These are phyloP conservation scores for Sturnira hondurensis DNA, from an alignment of 2,113 vertebrate species.

Conservation along the genomic window DNA sequence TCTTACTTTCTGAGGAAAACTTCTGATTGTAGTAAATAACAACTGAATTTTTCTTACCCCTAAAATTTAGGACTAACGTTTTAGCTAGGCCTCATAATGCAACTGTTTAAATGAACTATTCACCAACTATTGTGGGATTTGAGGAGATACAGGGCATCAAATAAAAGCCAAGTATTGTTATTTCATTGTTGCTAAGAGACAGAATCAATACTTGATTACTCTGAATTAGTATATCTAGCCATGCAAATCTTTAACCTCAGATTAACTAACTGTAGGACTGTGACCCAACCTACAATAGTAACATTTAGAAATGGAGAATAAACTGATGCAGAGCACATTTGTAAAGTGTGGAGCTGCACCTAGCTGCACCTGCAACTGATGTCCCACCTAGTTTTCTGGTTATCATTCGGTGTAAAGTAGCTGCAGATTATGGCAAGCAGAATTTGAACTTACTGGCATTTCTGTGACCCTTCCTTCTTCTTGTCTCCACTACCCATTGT, in stretches of 20 bases:
- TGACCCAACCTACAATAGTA: not conserved
- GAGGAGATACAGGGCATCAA: not conserved
- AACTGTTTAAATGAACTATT: conserved; percentile 22
- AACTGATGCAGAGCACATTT: not conserved
- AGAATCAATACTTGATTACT: conserved; percentile 50
- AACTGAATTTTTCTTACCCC: not conserved
- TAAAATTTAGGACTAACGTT: conserved; percentile 35
- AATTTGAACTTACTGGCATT: conserved; percentile 27
- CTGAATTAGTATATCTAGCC: conserved; percentile 48
- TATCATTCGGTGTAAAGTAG: not conserved
- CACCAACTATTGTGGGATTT: conserved; percentile 42
- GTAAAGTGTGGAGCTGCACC: rapidly evolving
- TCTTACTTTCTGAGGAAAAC: conserved; percentile 2
- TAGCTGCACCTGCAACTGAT: no score
- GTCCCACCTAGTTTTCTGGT: not conserved
- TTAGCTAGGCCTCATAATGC: not conserved
- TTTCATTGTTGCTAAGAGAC: conserved; percentile 55
- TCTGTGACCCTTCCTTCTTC: not conserved
- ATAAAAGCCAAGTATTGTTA: conserved; percentile 48
- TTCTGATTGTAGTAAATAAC: conserved; percentile 9
- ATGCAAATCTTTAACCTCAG: conserved; percentile 51
- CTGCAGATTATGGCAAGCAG: not conserved
- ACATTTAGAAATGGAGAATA: conserved; percentile 44
- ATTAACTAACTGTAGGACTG: conserved; percentile 51
- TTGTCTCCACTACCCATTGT: not conserved